phyloP scores from a whole-genome alignment of 2,888 invertebrate genomes.

The Oscheius myriophilus region DNA sequence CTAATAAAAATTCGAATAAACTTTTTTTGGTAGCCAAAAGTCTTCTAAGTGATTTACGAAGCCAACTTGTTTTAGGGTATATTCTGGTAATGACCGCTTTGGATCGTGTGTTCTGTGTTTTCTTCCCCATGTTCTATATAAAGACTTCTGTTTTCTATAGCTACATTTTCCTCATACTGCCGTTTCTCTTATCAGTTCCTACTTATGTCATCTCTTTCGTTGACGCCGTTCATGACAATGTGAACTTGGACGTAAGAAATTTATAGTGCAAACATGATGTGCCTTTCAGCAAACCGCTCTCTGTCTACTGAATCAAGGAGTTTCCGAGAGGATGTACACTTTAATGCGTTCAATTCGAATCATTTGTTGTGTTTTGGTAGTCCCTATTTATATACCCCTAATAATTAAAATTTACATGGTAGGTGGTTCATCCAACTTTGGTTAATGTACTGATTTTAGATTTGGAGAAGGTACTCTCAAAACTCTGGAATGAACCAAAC shows the following conservation, averaged over 20 bases:
- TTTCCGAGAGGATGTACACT: constrained; percentile 31
- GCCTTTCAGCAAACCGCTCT: constrained; percentile 39
- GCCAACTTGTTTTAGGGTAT: constrained; percentile 23
- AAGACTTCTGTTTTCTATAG: constrained; percentile 40
- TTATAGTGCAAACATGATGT: background rate
- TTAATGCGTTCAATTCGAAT: constrained; percentile 42
- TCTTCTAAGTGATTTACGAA: too few relatives aligned
- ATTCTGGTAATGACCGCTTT: constrained; percentile 38
- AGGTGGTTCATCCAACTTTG: constrained; percentile 4
- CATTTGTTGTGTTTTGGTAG: constrained; percentile 33
- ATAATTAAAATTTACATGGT: constrained; percentile 45
- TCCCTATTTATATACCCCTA: constrained; percentile 44
- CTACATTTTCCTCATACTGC: constrained; percentile 38
- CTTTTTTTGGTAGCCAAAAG: too few relatives aligned
- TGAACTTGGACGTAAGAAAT: background rate
- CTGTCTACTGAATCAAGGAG: constrained; percentile 42
- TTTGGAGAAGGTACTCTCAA: background rate
- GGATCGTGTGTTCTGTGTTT: constrained; percentile 51
- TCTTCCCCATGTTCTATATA: constrained; percentile 44
- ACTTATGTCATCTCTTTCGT: constrained; percentile 35
- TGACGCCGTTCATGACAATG: constrained; percentile 16
- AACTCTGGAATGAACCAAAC: background rate
- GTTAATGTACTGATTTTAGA: background rate
- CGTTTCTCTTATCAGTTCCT: constrained; percentile 37
- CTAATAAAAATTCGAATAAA: too few relatives aligned